Conservation (phyloP, 2,888 invertebrate genomes). For the Bruchidius siliquastri region DNA sequence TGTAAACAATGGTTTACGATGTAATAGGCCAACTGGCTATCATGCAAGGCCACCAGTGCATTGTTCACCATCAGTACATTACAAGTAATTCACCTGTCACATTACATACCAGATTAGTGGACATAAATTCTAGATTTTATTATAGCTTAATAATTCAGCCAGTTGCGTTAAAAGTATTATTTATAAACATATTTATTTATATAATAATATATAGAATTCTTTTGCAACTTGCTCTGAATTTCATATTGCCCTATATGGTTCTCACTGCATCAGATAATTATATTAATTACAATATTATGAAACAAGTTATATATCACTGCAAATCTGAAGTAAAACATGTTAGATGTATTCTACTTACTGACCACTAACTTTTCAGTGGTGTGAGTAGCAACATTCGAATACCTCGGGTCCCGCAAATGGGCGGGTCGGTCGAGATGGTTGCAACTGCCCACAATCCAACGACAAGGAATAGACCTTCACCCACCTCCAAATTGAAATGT, state of each 20-base stretch:
- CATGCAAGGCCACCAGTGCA: constrained; percentile 23
- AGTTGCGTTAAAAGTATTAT: too few species aligned
- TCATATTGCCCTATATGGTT: too few species aligned
- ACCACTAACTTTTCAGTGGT: constrained; percentile 15
- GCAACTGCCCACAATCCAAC: constrained; percentile 19
- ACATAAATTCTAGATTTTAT: too few species aligned
- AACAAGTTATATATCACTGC: too few species aligned
- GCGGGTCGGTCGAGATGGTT: constrained; percentile 24
- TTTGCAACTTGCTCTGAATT: too few species aligned
- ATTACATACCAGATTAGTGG: too few species aligned
- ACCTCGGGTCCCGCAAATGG: constrained; percentile 20
- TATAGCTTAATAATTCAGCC: too few species aligned
- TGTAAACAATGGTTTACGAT: constrained; percentile 54
- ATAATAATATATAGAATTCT: too few species aligned
- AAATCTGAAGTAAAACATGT: too few species aligned
- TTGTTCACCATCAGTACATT: constrained; percentile 22
- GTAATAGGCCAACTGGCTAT: constrained; percentile 29
- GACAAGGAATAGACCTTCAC: constrained; percentile 25
- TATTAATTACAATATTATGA: too few species aligned
- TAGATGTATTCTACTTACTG: constrained; percentile 1
- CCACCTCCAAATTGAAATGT: constrained; percentile 61
- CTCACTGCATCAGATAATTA: too few species aligned
- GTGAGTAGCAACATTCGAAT: constrained; percentile 28
- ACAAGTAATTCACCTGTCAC: constrained; percentile 25
- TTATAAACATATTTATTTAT: too few species aligned